phyloP scores from a whole-genome alignment of 2,888 invertebrate species.

The Achlya flavicornis region DNA sequence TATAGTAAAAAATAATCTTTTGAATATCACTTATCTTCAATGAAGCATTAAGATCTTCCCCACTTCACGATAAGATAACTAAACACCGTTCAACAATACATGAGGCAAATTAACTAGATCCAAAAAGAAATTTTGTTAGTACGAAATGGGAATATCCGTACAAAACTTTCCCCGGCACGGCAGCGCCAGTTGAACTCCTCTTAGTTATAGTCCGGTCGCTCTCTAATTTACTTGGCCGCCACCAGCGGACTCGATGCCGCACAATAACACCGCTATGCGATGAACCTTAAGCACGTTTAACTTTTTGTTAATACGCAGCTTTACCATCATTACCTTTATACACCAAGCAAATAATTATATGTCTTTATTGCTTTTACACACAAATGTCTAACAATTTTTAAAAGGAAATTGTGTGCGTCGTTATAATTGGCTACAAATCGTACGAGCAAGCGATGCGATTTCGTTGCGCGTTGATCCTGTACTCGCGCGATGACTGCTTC shows the following conservation, averaged over 20 bases:
- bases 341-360: not conserved
- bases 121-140: not conserved
- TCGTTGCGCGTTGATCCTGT: too few relatives aligned
- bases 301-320: slow-evolving; percentile 19
- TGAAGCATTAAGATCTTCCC: too few relatives aligned
- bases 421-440: too few relatives aligned
- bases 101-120: not conserved
- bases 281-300: slow-evolving; percentile 47
- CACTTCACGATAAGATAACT: too few relatives aligned
- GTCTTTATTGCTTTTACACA: not conserved
- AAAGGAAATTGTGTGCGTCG: too few relatives aligned
- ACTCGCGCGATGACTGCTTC: too few relatives aligned
- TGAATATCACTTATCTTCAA: too few relatives aligned
- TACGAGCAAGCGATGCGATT: too few relatives aligned
- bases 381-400: too few relatives aligned
- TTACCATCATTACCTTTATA: not conserved
- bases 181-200: slow-evolving; percentile 69
- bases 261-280: slow-evolving; percentile 54
- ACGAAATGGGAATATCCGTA: slow-evolving; percentile 39
- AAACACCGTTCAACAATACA: not conserved
- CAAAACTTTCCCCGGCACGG: slow-evolving; percentile 42
- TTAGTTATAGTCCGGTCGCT: slow-evolving; percentile 77
- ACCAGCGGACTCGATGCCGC: slow-evolving; percentile 58
- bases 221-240: slow-evolving; percentile 79
- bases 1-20: too few relatives aligned